A percentile compares a stretch with the other conserved stretches of the same genome.
Evolutionary conservation across 2,113 vertebrate genomes (phyloP).

Genomic region (Burhinus bistriatus): DNA sequence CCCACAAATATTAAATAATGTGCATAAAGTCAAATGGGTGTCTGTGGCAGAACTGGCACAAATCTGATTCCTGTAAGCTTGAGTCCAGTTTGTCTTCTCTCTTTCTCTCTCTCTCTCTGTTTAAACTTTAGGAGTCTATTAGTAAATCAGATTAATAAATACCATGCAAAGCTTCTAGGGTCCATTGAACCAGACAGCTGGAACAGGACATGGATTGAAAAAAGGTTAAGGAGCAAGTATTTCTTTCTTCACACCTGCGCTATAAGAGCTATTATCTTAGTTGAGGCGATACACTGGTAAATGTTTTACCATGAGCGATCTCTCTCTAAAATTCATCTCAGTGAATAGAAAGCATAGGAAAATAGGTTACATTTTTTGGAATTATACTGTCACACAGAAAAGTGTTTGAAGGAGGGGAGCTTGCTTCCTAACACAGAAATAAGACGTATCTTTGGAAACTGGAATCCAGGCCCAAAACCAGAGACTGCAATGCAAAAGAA

Average conservation of each 20-base stretch:
- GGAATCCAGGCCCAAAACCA: background rate
- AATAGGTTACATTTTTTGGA: background rate
- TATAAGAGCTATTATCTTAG: background rate
- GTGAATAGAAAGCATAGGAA: background rate
- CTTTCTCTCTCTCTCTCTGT: background rate
- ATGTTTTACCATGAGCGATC: background rate
- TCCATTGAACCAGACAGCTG: background rate
- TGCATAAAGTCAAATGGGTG: background rate
- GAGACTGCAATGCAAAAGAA: background rate
- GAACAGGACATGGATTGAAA: background rate
- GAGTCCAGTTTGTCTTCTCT: background rate
- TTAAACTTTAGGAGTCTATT: background rate
- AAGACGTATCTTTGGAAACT: background rate
- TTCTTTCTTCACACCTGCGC: background rate
- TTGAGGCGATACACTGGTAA: background rate
- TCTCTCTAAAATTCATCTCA: background rate
- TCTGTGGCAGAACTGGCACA: background rate
- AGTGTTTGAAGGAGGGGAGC: background rate
- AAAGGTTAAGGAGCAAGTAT: background rate
- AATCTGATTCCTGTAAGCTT: background rate
- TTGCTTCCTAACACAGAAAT: background rate
- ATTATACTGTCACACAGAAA: background rate
- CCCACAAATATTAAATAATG: background rate
- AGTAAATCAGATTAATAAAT: background rate
- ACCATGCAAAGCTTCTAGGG: background rate